Evolutionary conservation across 2,797 vertebrate species (phyloP).

Genomic region (Rhinoraja longicauda): DNA sequence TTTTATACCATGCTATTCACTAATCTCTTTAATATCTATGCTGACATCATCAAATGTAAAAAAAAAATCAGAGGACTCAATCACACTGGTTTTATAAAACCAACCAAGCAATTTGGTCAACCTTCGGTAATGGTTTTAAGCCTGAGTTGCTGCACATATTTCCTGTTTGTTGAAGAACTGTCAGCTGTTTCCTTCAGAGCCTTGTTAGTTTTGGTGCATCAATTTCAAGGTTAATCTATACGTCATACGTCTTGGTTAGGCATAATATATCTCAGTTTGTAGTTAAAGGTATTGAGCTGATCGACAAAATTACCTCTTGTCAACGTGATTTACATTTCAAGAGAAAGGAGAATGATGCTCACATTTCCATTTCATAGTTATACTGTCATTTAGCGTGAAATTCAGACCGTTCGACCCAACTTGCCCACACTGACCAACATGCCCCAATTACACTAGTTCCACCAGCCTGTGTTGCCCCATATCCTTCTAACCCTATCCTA

Average conservation of each 20-base stretch:
- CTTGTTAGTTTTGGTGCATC: not conserved
- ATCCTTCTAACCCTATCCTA: too few relatives aligned
- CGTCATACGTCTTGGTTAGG: not conserved
- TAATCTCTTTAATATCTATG: not conserved
- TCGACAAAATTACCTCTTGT: not conserved
- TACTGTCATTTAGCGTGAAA: too few relatives aligned
- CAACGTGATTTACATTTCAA: not conserved
- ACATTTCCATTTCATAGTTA: too few relatives aligned
- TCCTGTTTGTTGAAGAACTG: not conserved
- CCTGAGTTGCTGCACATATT: not conserved
- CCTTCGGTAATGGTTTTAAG: not conserved
- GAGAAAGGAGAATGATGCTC: too few relatives aligned
- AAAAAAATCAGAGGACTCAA: not conserved
- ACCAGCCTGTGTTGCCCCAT: too few relatives aligned
- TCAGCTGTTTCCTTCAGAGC: not conserved
- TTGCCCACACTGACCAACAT: too few relatives aligned
- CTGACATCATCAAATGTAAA: not conserved
- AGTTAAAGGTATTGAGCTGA: not conserved
- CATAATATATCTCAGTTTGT: not conserved
- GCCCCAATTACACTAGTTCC: too few relatives aligned
- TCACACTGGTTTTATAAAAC: not conserved
- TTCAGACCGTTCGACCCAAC: too few relatives aligned
- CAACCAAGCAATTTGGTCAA: not conserved
- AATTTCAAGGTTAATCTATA: not conserved
- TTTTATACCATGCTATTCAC: slow-evolving; percentile 23